These are phyloP conservation scores for Drosophila setosimentum DNA, from an alignment of 2,888 invertebrate species.

Conservation along the genomic window DNA sequence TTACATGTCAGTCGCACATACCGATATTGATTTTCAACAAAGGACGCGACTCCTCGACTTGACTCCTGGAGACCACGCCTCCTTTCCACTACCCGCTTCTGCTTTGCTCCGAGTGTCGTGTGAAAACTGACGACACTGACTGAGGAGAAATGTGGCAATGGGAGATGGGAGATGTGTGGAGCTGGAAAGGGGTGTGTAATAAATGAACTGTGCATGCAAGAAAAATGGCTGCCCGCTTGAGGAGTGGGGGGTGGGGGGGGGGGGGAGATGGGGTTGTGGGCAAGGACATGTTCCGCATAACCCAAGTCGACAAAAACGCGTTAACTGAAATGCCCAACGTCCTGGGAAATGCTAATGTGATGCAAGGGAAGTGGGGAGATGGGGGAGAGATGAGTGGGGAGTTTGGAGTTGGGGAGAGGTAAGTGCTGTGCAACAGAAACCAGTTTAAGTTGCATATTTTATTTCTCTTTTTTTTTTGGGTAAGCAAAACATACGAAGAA, in stretches of 20 bases:
- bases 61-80: neutral
- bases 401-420: neutral
- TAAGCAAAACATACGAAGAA: neutral
- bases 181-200: slow-evolving; percentile 51
- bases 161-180: neutral
- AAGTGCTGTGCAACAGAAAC: neutral
- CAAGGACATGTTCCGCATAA: slow-evolving; percentile 45
- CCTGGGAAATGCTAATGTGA: slow-evolving; percentile 31
- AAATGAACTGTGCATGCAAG: slow-evolving; percentile 74
- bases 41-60: slow-evolving; percentile 16
- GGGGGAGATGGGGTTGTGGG: neutral
- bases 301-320: slow-evolving; percentile 23
- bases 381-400: neutral
- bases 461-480: neutral
- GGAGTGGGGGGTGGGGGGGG: neutral
- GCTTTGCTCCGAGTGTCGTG: slow-evolving; percentile 59
- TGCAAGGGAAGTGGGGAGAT: neutral
- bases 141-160: slow-evolving; percentile 38
- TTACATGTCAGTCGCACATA: slow-evolving; percentile 46
- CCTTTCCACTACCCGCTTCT: neutral
- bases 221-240: slow-evolving; percentile 66
- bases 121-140: slow-evolving; percentile 79
- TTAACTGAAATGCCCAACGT: slow-evolving; percentile 70
- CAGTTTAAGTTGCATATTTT: neutral
- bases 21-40: slow-evolving; percentile 70